Conservation (phyloP, 2,888 invertebrate species). For the Crocallis elinguaria region DNA sequence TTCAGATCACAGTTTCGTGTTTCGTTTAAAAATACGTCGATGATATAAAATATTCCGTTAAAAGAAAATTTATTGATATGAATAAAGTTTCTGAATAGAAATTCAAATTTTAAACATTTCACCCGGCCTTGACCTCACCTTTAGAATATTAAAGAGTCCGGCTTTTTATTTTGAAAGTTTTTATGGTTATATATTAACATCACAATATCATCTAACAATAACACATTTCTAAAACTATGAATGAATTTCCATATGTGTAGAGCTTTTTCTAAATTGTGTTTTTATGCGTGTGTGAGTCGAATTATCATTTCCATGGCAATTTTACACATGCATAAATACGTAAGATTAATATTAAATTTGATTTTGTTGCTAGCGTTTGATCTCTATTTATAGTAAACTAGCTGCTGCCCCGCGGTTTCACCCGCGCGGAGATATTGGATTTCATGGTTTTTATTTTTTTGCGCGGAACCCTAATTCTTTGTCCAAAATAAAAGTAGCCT, state of each 20-base stretch:
- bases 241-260: slow-evolving; percentile 5
- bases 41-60: slow-evolving; percentile 2
- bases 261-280: background rate
- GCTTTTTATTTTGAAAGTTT: slow-evolving; percentile 19
- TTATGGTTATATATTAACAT: slow-evolving; percentile 7
- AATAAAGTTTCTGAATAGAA: slow-evolving; percentile 33
- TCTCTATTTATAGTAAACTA: no score
- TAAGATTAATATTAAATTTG: no score
- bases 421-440: no score
- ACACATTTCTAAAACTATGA: slow-evolving; percentile 7
- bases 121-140: slow-evolving; percentile 50
- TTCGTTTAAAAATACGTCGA: slow-evolving; percentile 9
- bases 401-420: no score
- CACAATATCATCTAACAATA: slow-evolving; percentile 14
- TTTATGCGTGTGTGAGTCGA: no score
- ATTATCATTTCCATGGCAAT: no score
- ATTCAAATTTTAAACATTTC: slow-evolving; percentile 43
- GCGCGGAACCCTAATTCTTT: no score
- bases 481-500: no score
- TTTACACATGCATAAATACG: no score
- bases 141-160: slow-evolving; percentile 24
- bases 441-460: no score
- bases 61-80: slow-evolving; percentile 30
- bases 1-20: background rate
- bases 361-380: no score